Base-by-base conservation (phyloP, 2,113 vertebrate species). In the Apodemus sylvaticus region DNA sequence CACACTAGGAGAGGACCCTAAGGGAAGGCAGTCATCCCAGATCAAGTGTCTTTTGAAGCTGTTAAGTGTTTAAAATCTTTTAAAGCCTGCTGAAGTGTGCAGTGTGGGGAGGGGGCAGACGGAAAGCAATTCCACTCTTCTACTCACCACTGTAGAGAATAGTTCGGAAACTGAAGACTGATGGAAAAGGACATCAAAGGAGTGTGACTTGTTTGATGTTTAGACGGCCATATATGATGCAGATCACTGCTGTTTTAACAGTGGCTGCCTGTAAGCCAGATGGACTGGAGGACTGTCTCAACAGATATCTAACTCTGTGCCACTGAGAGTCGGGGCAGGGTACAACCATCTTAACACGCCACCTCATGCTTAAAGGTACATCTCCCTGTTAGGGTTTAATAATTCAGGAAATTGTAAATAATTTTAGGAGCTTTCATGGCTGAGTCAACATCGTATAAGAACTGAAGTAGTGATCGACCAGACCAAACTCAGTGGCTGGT, bases 171-270 rank as follows among this genome's bases (percentile, higher is more conserved):
- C 86, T 85, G 85, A 53, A 74, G 45, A 60, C 87, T 86, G 95
- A 93, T 76, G 73, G 96, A 95, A 45, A 89, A 79, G 45, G 95
- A 93, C 76, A 97, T 86, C 85, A 97, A 98, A 97, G 91, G 97
- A 96, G 26, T 34, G 92, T 70, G 94, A 86, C 96, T 93, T 96
- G 95, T 97, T 70, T 87, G 76, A 85, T 91, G 55, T 94, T 78
- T 82, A 95, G 34, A 90, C 79, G n/a, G 1, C n/a, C 16, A 91
- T 89, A 70, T 83, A 96, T 20, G 88, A 96, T 6, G 20, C 53
- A 76, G 93, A 93, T 26, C 55, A 60, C 91, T 93, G 86, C 20
- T 39, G 53, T 83, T 87, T 83, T 96, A 91, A 94, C 13, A 83
- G 68, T 74, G 91, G 71, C 92, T 6, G 93, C 86, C 97, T 96